A percentile compares a stretch with the other conserved stretches of the same genome.
These are phyloP conservation scores for Carlito syrichta DNA, from an alignment of 2,113 vertebrate species.

Conservation along the genomic window DNA sequence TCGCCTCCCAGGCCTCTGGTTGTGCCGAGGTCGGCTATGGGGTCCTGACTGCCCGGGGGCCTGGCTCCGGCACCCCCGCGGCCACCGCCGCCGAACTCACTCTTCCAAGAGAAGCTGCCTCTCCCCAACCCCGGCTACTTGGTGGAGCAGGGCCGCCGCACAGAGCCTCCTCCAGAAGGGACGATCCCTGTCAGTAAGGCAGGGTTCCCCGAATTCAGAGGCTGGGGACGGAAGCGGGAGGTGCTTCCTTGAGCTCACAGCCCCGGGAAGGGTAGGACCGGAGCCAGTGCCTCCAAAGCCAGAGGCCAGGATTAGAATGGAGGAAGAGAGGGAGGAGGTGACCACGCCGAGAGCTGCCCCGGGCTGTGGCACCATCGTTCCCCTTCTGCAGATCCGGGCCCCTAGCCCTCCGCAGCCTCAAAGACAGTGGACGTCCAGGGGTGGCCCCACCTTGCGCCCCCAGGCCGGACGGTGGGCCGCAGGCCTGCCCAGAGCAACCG, in stretches of 20 bases:
- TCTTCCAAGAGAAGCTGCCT: not conserved
- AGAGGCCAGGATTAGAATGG: too few relatives aligned
- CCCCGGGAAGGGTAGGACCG: accelerated
- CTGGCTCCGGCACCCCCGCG: accelerated
- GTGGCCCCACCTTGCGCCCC: accelerated
- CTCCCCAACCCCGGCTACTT: not conserved
- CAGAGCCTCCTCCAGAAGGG: accelerated
- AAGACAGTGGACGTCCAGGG: accelerated
- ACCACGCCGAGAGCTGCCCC: too few relatives aligned
- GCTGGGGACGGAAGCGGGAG: not conserved
- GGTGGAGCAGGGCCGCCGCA: too few relatives aligned
- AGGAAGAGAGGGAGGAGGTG: too few relatives aligned
- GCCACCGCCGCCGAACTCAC: not conserved
- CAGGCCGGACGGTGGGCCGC: too few relatives aligned
- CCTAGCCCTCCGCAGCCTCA: too few relatives aligned
- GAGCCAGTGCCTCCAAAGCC: too few relatives aligned
- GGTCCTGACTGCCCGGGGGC: not conserved
- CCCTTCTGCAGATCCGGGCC: not conserved
- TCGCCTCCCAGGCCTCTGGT: accelerated
- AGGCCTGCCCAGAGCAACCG: not conserved
- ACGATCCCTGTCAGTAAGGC: not conserved
- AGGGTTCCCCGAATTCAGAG: not conserved
- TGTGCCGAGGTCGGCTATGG: too few relatives aligned
- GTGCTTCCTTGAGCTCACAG: not conserved
- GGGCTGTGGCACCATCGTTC: accelerated